These are phyloP conservation scores for Calcarius lapponicus DNA, from an alignment of 2,797 vertebrate genomes.

Conservation along the genomic window DNA sequence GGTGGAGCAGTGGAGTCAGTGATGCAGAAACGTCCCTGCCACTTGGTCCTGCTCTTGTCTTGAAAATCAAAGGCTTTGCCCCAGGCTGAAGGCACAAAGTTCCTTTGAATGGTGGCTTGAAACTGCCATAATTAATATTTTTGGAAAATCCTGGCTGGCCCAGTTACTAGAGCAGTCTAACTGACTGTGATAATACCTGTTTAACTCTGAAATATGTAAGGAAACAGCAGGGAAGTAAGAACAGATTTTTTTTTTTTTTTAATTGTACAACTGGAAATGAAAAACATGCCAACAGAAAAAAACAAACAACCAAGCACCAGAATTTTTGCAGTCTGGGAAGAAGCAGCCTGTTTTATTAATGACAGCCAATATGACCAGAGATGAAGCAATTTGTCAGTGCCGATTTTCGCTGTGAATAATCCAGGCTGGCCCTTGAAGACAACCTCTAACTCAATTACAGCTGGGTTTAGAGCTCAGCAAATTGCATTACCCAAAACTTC, in stretches of 20 bases:
- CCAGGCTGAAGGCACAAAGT: background rate
- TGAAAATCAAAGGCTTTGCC: background rate
- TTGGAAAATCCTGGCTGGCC: background rate
- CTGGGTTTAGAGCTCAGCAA: conserved; percentile 37
- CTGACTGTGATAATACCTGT: background rate
- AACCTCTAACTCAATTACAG: conserved; percentile 43
- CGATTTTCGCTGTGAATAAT: conserved; percentile 20
- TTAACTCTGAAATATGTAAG: background rate
- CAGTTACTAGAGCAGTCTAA: background rate
- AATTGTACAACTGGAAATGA: background rate
- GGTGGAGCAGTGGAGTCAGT: background rate
- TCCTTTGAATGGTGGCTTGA: background rate
- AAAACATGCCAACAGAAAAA: background rate
- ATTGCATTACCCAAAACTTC: conserved; percentile 35
- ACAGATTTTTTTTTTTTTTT: background rate
- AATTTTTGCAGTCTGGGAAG: background rate
- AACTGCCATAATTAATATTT: background rate
- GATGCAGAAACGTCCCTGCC: background rate
- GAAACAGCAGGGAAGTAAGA: background rate
- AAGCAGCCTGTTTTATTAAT: conserved; percentile 18
- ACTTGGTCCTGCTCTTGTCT: background rate
- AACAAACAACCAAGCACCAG: background rate
- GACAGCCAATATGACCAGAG: background rate
- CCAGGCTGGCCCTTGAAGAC: conserved; percentile 25
- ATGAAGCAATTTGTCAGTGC: background rate